A percentile compares a stretch with the other conserved stretches of the same genome.
phyloP scores from a whole-genome alignment of 2,113 vertebrate species.

The Lepus americanus region DNA sequence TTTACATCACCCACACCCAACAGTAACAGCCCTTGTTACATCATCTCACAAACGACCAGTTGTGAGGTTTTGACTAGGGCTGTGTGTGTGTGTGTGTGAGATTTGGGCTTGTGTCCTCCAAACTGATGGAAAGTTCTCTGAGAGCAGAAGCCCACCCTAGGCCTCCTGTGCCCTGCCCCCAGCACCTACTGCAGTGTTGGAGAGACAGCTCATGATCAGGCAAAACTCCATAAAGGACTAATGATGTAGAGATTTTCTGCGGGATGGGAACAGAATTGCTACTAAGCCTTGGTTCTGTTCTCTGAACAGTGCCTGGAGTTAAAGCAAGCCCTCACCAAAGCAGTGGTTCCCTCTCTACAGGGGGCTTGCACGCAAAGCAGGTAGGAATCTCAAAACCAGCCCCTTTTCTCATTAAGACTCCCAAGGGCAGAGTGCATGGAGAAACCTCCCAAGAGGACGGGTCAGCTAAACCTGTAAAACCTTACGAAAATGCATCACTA shows the following conservation, averaged over 20 bases:
- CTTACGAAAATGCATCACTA: not conserved
- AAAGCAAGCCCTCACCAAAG: not conserved
- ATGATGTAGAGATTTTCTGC: not conserved
- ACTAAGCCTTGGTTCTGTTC: not conserved
- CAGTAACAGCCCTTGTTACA: not conserved
- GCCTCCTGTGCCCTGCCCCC: not conserved
- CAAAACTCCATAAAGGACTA: not conserved
- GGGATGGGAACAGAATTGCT: not conserved
- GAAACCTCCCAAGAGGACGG: not conserved
- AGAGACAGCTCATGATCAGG: not conserved
- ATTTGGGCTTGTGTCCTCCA: not conserved
- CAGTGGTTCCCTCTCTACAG: not conserved
- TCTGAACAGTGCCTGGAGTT: not conserved
- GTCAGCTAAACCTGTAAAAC: conserved; percentile 4
- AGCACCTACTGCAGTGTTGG: not conserved
- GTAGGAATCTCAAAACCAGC: not conserved
- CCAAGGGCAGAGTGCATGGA: not conserved
- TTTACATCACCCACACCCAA: not conserved
- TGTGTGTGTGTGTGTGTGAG: not conserved
- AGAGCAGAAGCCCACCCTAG: not conserved
- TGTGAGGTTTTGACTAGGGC: not conserved
- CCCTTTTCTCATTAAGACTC: not conserved
- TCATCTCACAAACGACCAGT: not conserved
- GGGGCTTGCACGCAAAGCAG: not conserved
- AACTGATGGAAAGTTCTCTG: not conserved